Percentiles rank a stretch among this genome's conserved stretches.
These are phyloP conservation scores for Epinotia nisella DNA, from an alignment of 2,888 invertebrate genomes.

Conservation along the genomic window DNA sequence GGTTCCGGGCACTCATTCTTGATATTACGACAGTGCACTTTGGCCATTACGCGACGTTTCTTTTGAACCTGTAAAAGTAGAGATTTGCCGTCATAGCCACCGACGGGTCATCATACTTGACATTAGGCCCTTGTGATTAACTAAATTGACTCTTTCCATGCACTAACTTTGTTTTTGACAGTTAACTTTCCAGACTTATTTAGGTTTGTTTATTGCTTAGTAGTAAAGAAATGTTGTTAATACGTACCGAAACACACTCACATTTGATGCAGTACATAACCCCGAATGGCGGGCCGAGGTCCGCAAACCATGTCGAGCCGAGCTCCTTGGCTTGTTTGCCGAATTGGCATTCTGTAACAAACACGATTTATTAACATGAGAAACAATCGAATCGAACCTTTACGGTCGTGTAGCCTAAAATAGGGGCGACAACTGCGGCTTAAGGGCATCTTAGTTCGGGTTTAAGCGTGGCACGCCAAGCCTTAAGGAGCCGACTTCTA, in stretches of 20 bases:
- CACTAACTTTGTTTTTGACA: neutral
- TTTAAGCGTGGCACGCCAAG: constrained; percentile 15
- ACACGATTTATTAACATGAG: constrained; percentile 46
- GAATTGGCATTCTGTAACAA: constrained; percentile 95
- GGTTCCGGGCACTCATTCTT: constrained; percentile 96
- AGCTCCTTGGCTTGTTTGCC: constrained; percentile 94
- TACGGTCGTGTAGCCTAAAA: constrained; percentile 38
- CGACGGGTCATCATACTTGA: neutral
- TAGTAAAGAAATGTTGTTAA: constrained; percentile 46
- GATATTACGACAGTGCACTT: constrained; percentile 95
- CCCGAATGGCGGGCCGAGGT: constrained; percentile 96
- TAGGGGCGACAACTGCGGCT: constrained; percentile 41
- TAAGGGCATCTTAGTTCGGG: constrained; percentile 44
- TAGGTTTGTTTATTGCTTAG: neutral
- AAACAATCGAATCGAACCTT: constrained; percentile 40
- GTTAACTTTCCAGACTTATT: neutral
- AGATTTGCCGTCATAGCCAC: constrained; percentile 5
- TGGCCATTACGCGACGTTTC: constrained; percentile 94
- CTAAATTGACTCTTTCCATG: neutral
- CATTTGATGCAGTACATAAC: constrained; percentile 98
- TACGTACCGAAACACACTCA: constrained; percentile 96
- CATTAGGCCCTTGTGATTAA: neutral
- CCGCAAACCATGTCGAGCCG: constrained; percentile 96
- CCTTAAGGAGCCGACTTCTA: constrained; percentile 37
- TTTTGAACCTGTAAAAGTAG: constrained; percentile 89